Conservation (phyloP, 1,140 invertebrate species). For the Radopholus similis region DNA sequence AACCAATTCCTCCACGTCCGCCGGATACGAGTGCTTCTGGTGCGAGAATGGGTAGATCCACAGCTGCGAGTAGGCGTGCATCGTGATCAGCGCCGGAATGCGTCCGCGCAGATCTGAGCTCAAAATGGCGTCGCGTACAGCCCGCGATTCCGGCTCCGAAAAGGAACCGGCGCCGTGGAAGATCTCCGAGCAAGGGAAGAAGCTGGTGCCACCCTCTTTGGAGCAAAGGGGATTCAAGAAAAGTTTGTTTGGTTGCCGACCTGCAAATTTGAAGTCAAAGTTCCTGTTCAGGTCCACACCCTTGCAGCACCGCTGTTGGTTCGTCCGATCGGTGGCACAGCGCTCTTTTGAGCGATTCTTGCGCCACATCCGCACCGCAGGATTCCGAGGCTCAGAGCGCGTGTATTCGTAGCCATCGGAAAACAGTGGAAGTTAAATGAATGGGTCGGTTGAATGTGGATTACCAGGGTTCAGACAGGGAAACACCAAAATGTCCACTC, state of each 20-base stretch:
- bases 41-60: constrained; percentile 55
- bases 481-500: constrained; percentile 66
- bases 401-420: constrained; percentile 63
- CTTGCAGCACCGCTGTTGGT: constrained; percentile 40
- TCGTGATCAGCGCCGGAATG: constrained; percentile 47
- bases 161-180: constrained; percentile 54
- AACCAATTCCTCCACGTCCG: constrained; percentile 53
- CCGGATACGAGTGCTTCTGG: constrained; percentile 44
- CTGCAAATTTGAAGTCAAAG: constrained; percentile 42
- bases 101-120: constrained; percentile 42
- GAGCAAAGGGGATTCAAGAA: neutral
- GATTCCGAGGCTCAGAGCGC: constrained; percentile 49
- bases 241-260: constrained; percentile 11
- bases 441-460: no score
- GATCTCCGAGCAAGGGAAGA: constrained; percentile 58
- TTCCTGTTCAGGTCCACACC: constrained; percentile 58
- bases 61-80: constrained; percentile 54
- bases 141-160: constrained; percentile 56
- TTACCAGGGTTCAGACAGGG: constrained; percentile 72
- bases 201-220: constrained; percentile 49
- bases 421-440: no score
- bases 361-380: constrained; percentile 52
- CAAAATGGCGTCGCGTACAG: constrained; percentile 51
- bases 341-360: constrained; percentile 49
- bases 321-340: constrained; percentile 36